Conservation (phyloP, 2,113 vertebrate species). For the Calypte anna region DNA sequence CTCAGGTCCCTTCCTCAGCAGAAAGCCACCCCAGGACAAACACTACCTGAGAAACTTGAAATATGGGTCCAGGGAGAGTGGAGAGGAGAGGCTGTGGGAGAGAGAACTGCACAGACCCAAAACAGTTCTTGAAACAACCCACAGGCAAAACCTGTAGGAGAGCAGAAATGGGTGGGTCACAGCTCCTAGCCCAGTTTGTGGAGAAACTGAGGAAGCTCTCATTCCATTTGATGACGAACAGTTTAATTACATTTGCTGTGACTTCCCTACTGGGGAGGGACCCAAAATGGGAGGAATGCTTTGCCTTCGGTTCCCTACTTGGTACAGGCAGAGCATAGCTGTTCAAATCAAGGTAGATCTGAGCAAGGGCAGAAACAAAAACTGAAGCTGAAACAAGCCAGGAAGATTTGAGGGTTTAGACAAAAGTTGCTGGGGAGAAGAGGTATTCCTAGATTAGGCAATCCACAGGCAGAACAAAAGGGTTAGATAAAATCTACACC, state of each 20-base stretch:
- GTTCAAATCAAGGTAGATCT: neutral
- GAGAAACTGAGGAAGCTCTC: neutral
- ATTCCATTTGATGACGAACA: neutral
- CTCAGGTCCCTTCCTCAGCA: neutral
- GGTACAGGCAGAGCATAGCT: neutral
- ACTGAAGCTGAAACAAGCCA: neutral
- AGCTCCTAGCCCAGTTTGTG: neutral
- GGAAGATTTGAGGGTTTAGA: neutral
- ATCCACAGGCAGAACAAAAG: neutral
- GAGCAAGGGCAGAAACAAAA: neutral
- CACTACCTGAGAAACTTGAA: fast-evolving
- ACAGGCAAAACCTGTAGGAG: neutral
- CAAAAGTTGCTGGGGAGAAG: neutral
- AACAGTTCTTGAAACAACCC: neutral
- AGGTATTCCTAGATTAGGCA: neutral
- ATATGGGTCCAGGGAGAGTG: neutral
- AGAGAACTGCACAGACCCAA: neutral
- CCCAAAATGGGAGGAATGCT: neutral
- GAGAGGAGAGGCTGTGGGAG: neutral
- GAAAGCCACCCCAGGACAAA: neutral
- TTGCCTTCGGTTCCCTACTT: neutral
- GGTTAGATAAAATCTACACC: neutral
- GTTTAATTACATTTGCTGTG: neutral
- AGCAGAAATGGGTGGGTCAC: neutral
- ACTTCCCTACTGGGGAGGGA: neutral